Evolutionary conservation across 2,113 vertebrate species (phyloP).

Genomic region (Tursiops truncatus): DNA sequence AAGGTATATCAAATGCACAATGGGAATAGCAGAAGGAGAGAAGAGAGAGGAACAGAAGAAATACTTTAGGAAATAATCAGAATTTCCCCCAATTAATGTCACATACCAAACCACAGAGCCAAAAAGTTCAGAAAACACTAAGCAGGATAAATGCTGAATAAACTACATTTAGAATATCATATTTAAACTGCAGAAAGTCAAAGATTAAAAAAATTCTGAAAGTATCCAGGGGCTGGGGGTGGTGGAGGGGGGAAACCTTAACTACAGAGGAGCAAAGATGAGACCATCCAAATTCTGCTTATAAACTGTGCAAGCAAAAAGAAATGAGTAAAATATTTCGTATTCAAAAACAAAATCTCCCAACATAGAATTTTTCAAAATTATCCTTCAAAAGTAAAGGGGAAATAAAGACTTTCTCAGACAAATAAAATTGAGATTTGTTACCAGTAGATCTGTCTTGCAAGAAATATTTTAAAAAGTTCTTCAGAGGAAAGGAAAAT

Average conservation of each 20-base stretch:
- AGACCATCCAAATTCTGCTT: not conserved
- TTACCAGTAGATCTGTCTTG: not conserved
- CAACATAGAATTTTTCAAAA: not conserved
- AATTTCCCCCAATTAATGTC: not conserved
- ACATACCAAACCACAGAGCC: not conserved
- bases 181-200: not conserved
- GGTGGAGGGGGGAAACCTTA: not conserved
- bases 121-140: not conserved
- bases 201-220: not conserved
- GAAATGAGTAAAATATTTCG: not conserved
- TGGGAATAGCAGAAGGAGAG: not conserved
- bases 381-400: not conserved
- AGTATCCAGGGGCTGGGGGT: too few species aligned
- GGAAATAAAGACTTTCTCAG: not conserved
- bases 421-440: not conserved
- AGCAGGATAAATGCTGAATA: not conserved
- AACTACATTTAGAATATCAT: not conserved
- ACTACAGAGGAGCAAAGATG: not conserved
- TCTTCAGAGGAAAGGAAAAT: not conserved
- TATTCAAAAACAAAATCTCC: not conserved
- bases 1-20: not conserved
- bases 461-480: not conserved
- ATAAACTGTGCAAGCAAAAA: not conserved
- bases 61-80: not conserved
- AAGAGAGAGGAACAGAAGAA: not conserved